Evolutionary conservation across 2,113 vertebrate genomes (phyloP).

Genomic region (Percina caprodes): DNA sequence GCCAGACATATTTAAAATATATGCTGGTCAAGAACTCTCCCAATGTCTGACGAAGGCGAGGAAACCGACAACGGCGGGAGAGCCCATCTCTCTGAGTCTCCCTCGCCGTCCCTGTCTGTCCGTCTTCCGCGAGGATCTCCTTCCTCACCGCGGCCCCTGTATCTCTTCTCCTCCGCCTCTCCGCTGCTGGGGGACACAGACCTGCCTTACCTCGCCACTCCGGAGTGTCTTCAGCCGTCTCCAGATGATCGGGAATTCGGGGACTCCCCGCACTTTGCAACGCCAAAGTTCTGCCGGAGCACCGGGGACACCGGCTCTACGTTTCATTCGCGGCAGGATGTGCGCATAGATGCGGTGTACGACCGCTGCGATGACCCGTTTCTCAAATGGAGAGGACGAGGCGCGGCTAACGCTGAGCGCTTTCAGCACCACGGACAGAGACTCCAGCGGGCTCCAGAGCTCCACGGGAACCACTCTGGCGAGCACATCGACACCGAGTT

Average conservation of each 20-base stretch:
- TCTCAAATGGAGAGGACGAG: slow-evolving; percentile 71
- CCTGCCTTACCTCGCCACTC: slow-evolving; percentile 67
- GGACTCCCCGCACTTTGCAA: slow-evolving; percentile 39
- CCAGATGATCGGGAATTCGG: slow-evolving; percentile 39
- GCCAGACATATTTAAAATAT: slow-evolving; percentile 11
- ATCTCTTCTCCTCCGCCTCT: slow-evolving; percentile 75
- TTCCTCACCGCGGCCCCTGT: slow-evolving; percentile 66
- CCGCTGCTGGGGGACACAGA: slow-evolving; percentile 76
- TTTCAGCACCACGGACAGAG: slow-evolving; percentile 84
- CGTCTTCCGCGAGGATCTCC: slow-evolving; percentile 71
- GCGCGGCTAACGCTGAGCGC: slow-evolving; percentile 58
- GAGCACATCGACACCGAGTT: slow-evolving; percentile 69
- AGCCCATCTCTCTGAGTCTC: slow-evolving; percentile 67
- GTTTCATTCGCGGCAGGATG: slow-evolving; percentile 52
- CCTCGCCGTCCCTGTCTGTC: slow-evolving; percentile 63
- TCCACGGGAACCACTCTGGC: slow-evolving; percentile 65
- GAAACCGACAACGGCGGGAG: slow-evolving; percentile 73
- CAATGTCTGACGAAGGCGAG: slow-evolving; percentile 82
- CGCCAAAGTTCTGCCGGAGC: slow-evolving; percentile 74
- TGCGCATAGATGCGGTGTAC: slow-evolving; percentile 50
- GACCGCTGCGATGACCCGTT: slow-evolving; percentile 69
- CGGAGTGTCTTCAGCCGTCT: slow-evolving; percentile 61
- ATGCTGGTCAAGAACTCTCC: slow-evolving; percentile 57
- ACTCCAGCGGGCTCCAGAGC: slow-evolving; percentile 51
- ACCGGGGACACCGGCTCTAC: slow-evolving; percentile 60